Evolutionary conservation across 2,888 invertebrate genomes (phyloP).

Genomic region (Adelphocoris suturalis): DNA sequence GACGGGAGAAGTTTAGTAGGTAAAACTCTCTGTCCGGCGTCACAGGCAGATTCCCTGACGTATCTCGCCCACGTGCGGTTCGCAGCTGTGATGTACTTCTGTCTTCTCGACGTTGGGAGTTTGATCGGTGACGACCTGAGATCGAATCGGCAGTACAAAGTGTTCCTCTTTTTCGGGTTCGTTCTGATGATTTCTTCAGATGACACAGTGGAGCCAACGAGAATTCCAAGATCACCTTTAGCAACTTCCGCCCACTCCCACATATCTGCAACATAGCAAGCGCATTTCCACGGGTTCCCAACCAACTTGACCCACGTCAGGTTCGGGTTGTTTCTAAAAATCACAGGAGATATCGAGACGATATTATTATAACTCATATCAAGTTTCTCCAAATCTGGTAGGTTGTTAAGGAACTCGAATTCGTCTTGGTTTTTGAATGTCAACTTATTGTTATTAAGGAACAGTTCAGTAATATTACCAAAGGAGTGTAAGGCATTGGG

Average conservation of each 20-base stretch:
- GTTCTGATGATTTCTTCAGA: constrained; percentile 83
- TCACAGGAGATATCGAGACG: constrained; percentile 56
- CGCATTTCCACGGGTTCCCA: constrained; percentile 86
- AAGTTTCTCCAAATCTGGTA: constrained; percentile 82
- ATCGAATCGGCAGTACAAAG: constrained; percentile 84
- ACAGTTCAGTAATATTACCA: constrained; percentile 83
- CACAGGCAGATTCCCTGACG: constrained; percentile 76
- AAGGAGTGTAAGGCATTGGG: constrained; percentile 83
- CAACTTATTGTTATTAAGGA: constrained; percentile 83
- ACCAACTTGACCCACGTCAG: constrained; percentile 83
- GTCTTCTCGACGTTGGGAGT: constrained; percentile 80
- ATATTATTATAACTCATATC: constrained; percentile 84
- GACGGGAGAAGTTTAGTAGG: constrained; percentile 63
- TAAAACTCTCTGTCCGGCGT: constrained; percentile 68
- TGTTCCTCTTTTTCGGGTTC: constrained; percentile 84
- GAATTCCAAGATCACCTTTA: constrained; percentile 83
- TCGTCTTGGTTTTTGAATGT: constrained; percentile 78
- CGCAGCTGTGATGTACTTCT: constrained; percentile 81
- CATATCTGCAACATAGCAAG: constrained; percentile 85
- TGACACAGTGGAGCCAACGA: constrained; percentile 84
- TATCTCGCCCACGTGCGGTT: constrained; percentile 87
- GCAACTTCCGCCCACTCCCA: constrained; percentile 87
- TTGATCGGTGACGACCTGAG: constrained; percentile 79
- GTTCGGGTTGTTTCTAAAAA: constrained; percentile 80
- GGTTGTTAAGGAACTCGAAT: constrained; percentile 81